Evolutionary conservation across 2,888 invertebrate genomes (phyloP).

Genomic region (Drosophila flavopinicola): DNA sequence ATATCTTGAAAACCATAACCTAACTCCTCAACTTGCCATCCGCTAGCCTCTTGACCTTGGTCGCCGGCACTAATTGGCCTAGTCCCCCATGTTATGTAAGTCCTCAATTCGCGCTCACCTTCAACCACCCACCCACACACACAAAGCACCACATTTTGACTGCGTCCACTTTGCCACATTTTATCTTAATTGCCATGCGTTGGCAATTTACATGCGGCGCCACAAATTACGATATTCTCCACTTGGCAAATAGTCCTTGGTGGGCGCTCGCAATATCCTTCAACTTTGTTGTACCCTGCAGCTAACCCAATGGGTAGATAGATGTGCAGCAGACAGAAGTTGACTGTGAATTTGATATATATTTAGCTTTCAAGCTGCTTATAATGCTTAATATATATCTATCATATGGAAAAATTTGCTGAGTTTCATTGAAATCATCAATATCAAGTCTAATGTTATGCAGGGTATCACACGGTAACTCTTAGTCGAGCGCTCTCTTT

Average conservation of each 20-base stretch:
- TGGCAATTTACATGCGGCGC: slow-evolving; percentile 52
- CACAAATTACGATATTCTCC: slow-evolving; percentile 42
- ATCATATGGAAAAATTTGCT: too few species aligned
- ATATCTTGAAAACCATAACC: slow-evolving; percentile 12
- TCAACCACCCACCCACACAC: neutral
- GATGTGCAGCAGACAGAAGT: neutral
- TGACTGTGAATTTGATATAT: too few species aligned
- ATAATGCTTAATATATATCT: too few species aligned
- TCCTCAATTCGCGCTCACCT: slow-evolving; percentile 1
- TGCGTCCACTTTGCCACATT: slow-evolving; percentile 41
- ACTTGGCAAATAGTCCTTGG: slow-evolving; percentile 16
- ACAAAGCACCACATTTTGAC: neutral
- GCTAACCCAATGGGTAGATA: neutral
- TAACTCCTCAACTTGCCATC: neutral
- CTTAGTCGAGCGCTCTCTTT: neutral
- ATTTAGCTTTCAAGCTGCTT: too few species aligned
- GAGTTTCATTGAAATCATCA: too few species aligned
- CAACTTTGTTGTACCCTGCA: slow-evolving; percentile 8
- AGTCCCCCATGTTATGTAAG: slow-evolving; percentile 20
- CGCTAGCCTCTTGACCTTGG: slow-evolving; percentile 18
- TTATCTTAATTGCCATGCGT: slow-evolving; percentile 69
- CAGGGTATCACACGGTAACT: slow-evolving; percentile 5
- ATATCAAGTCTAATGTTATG: neutral
- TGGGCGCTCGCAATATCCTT: slow-evolving; percentile 9
- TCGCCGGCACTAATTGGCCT: slow-evolving; percentile 14